These are phyloP conservation scores for Gibbula magus DNA, from an alignment of 2,888 invertebrate genomes.

Conservation along the genomic window DNA sequence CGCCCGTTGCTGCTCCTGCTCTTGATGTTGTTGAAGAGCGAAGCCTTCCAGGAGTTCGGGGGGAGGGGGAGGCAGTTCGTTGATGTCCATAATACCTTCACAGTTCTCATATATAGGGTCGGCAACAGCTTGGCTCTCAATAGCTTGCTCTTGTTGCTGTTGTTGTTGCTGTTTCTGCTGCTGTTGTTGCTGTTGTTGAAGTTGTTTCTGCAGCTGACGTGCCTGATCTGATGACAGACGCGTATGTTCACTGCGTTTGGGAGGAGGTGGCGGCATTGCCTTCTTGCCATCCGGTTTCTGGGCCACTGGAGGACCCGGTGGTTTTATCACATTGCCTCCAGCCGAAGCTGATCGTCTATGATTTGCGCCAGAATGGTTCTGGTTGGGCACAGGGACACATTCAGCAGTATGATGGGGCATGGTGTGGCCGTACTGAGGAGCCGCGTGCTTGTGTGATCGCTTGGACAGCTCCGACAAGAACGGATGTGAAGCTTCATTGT, in stretches of 20 bases:
- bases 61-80: constrained; percentile 70
- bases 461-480: constrained; percentile 61
- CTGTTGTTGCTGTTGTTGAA: neutral
- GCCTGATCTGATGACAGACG: constrained; percentile 51
- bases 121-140: constrained; percentile 37
- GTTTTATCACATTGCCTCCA: constrained; percentile 35
- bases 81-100: constrained; percentile 67
- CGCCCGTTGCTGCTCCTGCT: constrained; percentile 34
- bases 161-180: constrained; percentile 32
- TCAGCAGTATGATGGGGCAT: constrained; percentile 16
- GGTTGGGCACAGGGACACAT: constrained; percentile 20
- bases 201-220: constrained; percentile 33
- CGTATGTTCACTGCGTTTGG: constrained; percentile 65
- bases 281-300: constrained; percentile 36
- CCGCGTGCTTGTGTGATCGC: constrained; percentile 27
- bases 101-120: constrained; percentile 61
- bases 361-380: constrained; percentile 24
- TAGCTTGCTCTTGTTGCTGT: constrained; percentile 37
- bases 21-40: constrained; percentile 36
- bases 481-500: constrained; percentile 43
- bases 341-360: constrained; percentile 44
- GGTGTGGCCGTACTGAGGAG: constrained; percentile 29
- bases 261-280: constrained; percentile 64
- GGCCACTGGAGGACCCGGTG: constrained; percentile 30
- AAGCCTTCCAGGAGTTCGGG: constrained; percentile 67